Conservation (phyloP, 2,888 invertebrate species). For the Phyllotreta cruciferae region DNA sequence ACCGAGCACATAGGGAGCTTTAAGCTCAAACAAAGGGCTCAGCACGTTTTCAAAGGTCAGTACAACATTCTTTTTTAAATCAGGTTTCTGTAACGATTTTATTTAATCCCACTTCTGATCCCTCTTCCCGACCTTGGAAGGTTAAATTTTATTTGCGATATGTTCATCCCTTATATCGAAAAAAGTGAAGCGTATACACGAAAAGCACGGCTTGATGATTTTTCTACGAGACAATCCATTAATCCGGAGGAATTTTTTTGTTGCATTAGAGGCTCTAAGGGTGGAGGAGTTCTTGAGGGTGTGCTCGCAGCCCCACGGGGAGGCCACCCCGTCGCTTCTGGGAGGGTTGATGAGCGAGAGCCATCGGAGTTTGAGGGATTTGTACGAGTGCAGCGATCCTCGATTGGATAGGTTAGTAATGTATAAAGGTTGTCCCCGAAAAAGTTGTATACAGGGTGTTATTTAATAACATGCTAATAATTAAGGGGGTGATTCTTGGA, state of each 20-base stretch:
- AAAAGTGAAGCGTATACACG: too few relatives aligned
- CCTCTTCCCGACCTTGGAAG: too few relatives aligned
- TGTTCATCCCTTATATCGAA: too few relatives aligned
- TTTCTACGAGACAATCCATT: too few relatives aligned
- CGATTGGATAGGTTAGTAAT: slow-evolving; percentile 70
- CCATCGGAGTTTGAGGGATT: slow-evolving; percentile 81
- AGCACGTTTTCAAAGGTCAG: slow-evolving; percentile 85
- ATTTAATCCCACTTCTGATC: too few relatives aligned
- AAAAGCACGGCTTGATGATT: too few relatives aligned
- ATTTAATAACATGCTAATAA: too few relatives aligned
- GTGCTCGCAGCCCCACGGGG: slow-evolving; percentile 62
- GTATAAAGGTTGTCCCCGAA: background rate
- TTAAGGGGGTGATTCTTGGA: too few relatives aligned
- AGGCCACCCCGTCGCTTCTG: slow-evolving; percentile 64
- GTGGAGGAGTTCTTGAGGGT: slow-evolving; percentile 78
- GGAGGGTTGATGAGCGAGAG: slow-evolving; percentile 89
- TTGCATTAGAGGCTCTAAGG: slow-evolving; percentile 78
- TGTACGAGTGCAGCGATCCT: slow-evolving; percentile 94
- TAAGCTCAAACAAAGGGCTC: slow-evolving; percentile 83
- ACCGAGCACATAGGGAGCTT: slow-evolving; percentile 71
- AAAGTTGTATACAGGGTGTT: too few relatives aligned
- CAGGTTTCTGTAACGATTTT: background rate
- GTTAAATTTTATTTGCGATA: too few relatives aligned
- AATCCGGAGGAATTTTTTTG: background rate
- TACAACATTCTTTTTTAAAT: too few relatives aligned